A percentile compares a stretch with the other conserved stretches of the same genome.
Evolutionary conservation across 1,140 invertebrate species (phyloP).

Genomic region (Coboldia fuscipes): DNA sequence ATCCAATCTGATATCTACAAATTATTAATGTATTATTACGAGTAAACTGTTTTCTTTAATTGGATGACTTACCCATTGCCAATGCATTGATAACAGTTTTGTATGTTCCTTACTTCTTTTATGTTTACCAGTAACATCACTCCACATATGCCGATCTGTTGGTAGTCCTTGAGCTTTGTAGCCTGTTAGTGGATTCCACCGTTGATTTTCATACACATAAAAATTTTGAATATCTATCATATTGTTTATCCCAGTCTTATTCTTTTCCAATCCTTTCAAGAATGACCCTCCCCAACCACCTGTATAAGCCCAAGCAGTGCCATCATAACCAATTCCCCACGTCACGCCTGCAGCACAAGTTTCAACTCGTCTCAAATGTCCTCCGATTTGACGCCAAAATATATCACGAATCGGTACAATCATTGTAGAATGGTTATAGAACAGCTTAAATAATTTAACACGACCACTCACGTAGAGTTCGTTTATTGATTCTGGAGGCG

Average conservation of each 20-base stretch:
- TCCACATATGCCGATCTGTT: conserved; percentile 79
- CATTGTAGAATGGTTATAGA: conserved; percentile 34
- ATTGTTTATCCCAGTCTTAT: conserved; percentile 43
- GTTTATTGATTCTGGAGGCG: conserved; percentile 42
- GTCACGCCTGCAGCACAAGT: conserved; percentile 50
- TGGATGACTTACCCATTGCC: conserved; percentile 51
- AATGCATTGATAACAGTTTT: conserved; percentile 63
- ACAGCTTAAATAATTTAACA: conserved; percentile 39
- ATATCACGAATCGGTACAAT: conserved; percentile 51
- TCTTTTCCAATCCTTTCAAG: conserved; percentile 42
- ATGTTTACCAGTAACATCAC: conserved; percentile 58
- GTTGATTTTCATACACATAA: conserved; percentile 81
- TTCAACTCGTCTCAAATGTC: conserved; percentile 61
- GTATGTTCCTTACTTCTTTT: conserved; percentile 66
- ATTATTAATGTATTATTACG: not conserved
- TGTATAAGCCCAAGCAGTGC: conserved; percentile 65
- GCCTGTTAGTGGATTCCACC: conserved; percentile 79
- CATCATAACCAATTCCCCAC: conserved; percentile 75
- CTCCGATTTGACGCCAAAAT: conserved; percentile 65
- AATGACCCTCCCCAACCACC: conserved; percentile 65
- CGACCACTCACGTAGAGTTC: conserved; percentile 45
- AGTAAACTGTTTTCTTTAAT: not conserved
- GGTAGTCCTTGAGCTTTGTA: conserved; percentile 67
- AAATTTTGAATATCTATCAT: conserved; percentile 69
- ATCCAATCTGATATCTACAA: conserved; percentile 69